These are phyloP conservation scores for Rhabdornis inornatus DNA, from an alignment of 2,113 vertebrate genomes.

Conservation along the genomic window DNA sequence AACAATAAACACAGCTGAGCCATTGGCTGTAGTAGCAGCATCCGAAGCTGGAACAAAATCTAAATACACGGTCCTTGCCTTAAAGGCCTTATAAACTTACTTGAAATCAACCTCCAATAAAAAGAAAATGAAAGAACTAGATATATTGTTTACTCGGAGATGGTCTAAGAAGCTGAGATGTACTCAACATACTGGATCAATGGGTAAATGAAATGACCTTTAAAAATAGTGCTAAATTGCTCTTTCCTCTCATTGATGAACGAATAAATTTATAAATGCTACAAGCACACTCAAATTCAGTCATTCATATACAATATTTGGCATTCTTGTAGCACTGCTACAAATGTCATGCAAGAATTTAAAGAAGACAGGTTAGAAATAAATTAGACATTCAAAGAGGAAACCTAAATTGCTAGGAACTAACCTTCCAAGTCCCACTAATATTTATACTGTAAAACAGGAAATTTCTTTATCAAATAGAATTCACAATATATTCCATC, in stretches of 20 bases:
- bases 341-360: neutral
- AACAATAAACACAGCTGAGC: neutral
- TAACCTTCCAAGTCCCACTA: neutral
- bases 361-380: neutral
- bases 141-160: neutral
- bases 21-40: neutral
- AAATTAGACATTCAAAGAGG: neutral
- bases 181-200: fast-evolving
- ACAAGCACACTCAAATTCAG: neutral
- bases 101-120: neutral
- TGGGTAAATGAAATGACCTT: neutral
- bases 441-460: neutral
- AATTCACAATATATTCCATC: neutral
- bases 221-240: neutral
- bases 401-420: neutral
- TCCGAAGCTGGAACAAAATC: neutral
- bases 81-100: neutral
- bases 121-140: neutral
- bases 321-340: neutral
- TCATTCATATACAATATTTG: neutral
- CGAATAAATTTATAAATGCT: neutral
- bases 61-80: neutral
- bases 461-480: neutral
- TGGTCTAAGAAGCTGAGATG: neutral
- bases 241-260: neutral